Evolutionary conservation across 2,888 invertebrate genomes (phyloP), one percentile per base, ranked within the genome.

Genomic region (Endotricha flammealis): DNA sequence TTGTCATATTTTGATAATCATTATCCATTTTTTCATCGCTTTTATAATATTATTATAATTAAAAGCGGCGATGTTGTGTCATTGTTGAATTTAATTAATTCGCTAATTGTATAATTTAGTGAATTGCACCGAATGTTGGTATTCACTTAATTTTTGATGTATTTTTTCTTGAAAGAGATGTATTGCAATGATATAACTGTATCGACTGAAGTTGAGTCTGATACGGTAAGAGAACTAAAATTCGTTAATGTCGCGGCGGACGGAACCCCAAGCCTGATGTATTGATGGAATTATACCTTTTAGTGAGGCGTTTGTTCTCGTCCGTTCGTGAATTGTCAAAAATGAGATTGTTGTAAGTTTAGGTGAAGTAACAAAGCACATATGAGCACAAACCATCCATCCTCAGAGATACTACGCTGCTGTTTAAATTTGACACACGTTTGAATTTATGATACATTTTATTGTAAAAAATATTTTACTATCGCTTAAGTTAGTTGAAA

Each of bases 391-490:
- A 86, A 86, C 75, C 82, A 82, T 83, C 86, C 86, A 82, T 85
- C 82, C 82, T 79, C 72, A 71, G 69, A 78, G 55, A 77, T 65
- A 79, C 64, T 81, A 80, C 62, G 79, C 81, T 79, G 77, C 73
- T 80, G 81, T 83, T 83, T 78, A 69, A 78, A 77, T 66, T 72
- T 79, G 69, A 79, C 64, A 80, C 83, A 81, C 80, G 85, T 85
- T 86, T 86, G 75, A 86, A 85, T 85, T 85, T 86, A 86, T 83
- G 71, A 83, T 79, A 86, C 86, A 86, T 85, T 85, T 86, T 86
- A 85, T 85, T 80, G 68, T 77, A 76, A 78, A 81, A 72, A 69
- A 78, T 85, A 83, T 85, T 85, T 83, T 82, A 81, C 69, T 83
- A 82, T 78, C 67, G 71, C 81, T 85, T 82, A 80, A 72, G 83